Evolutionary conservation across 2,888 invertebrate genomes (phyloP).

Genomic region (Synanthedon andrenaeformis): DNA sequence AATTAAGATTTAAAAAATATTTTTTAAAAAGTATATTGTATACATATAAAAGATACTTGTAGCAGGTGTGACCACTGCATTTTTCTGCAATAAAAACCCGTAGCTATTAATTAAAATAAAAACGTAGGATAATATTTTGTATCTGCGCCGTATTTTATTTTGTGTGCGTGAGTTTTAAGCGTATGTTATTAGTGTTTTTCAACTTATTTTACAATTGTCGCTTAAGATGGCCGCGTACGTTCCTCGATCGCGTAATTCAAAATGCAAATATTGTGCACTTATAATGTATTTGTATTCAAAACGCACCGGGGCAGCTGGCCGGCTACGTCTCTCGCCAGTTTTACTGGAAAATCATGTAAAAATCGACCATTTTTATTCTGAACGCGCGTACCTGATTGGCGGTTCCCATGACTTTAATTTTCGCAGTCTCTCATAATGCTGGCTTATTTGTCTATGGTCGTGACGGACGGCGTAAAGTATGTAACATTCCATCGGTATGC

Average conservation of each 20-base stretch:
- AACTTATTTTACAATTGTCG: neutral
- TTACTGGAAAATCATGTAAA: slow-evolving; percentile 68
- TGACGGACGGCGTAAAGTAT: slow-evolving; percentile 4
- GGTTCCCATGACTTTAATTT: slow-evolving; percentile 68
- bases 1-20: no score
- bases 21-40: no score
- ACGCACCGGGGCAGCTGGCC: slow-evolving; percentile 40
- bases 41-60: no score
- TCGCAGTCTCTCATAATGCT: slow-evolving; percentile 44
- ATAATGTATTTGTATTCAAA: slow-evolving; percentile 63
- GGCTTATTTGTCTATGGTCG: slow-evolving; percentile 24
- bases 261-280: slow-evolving; percentile 66
- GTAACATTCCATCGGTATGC: neutral
- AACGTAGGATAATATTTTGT: neutral
- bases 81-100: no score
- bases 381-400: slow-evolving; percentile 55
- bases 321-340: slow-evolving; percentile 52
- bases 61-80: no score
- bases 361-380: slow-evolving; percentile 61
- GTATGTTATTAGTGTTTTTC: neutral
- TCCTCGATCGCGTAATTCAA: slow-evolving; percentile 60
- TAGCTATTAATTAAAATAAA: no score
- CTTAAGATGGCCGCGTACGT: slow-evolving; percentile 25
- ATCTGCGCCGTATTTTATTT: neutral
- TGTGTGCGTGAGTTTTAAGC: neutral